These are phyloP conservation scores for Crocodylus rhombifer DNA, from an alignment of 2,797 vertebrate genomes.

Conservation along the genomic window DNA sequence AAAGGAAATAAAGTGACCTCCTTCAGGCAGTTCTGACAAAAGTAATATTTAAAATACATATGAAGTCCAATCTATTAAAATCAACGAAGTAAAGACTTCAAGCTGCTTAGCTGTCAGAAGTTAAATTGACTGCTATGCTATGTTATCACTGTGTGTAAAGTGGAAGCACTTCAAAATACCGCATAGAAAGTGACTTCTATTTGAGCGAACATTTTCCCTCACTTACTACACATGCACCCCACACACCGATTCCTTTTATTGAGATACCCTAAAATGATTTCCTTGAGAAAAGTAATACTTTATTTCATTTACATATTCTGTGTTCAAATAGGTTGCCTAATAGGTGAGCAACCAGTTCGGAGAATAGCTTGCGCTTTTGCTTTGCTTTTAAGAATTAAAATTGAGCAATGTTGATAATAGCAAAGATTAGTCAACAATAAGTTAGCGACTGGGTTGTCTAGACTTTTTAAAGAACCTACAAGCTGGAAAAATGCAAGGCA, in stretches of 20 bases:
- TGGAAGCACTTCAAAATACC: background rate
- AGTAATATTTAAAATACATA: background rate
- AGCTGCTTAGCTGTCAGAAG: background rate
- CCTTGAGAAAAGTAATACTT: background rate
- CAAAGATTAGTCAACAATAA: background rate
- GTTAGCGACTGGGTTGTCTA: background rate
- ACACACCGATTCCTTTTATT: background rate
- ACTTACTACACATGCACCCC: background rate
- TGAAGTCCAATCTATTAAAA: background rate
- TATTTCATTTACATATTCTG: background rate
- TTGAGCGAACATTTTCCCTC: background rate
- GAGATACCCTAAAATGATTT: conserved; percentile 26
- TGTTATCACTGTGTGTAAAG: background rate
- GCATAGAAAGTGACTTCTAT: background rate
- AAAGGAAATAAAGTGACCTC: background rate
- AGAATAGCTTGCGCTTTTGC: background rate
- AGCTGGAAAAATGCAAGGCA: background rate
- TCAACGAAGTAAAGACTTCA: background rate
- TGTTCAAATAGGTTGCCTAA: background rate
- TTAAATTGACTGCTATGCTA: background rate
- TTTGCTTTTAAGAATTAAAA: conserved; percentile 2
- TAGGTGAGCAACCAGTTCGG: background rate
- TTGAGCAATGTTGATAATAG: background rate
- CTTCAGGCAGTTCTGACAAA: background rate
- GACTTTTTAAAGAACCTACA: background rate